A percentile compares a stretch with the other conserved stretches of the same genome.
phyloP scores from a whole-genome alignment of 2,888 invertebrate genomes.

The Callyntrura guangdongensis region DNA sequence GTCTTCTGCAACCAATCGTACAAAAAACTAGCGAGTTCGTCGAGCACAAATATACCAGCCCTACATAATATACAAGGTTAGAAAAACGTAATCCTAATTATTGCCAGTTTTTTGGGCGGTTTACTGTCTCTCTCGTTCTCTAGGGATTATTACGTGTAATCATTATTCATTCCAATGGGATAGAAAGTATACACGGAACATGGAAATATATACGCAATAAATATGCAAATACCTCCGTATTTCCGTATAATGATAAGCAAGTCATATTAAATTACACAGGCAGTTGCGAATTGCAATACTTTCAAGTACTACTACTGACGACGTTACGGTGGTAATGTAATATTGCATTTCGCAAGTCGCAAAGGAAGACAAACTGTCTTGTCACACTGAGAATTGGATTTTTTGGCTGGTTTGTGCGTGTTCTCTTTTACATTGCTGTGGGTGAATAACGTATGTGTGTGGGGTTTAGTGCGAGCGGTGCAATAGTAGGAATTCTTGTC shows the following conservation, averaged over 20 bases:
- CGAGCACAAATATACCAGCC: neutral
- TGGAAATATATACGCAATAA: too few relatives aligned
- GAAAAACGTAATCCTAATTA: neutral
- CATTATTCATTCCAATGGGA: too few relatives aligned
- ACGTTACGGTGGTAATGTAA: neutral
- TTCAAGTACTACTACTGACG: neutral
- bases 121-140: neutral
- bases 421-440: neutral
- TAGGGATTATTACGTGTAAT: too few relatives aligned
- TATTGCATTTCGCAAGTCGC: too few relatives aligned
- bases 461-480: neutral
- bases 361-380: too few relatives aligned
- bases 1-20: too few relatives aligned
- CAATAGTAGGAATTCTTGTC: slow-evolving; percentile 19
- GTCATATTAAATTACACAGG: neutral
- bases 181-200: too few relatives aligned
- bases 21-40: neutral
- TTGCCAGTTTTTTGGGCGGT: neutral
- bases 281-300: neutral
- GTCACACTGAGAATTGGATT: neutral
- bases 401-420: neutral
- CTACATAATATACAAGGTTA: neutral
- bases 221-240: too few relatives aligned
- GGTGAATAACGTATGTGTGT: neutral
- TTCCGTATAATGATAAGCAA: too few relatives aligned